A percentile compares a stretch with the other conserved stretches of the same genome.
Evolutionary conservation across 2,888 invertebrate genomes (phyloP).

Genomic region (Cryptosula pallasiana): DNA sequence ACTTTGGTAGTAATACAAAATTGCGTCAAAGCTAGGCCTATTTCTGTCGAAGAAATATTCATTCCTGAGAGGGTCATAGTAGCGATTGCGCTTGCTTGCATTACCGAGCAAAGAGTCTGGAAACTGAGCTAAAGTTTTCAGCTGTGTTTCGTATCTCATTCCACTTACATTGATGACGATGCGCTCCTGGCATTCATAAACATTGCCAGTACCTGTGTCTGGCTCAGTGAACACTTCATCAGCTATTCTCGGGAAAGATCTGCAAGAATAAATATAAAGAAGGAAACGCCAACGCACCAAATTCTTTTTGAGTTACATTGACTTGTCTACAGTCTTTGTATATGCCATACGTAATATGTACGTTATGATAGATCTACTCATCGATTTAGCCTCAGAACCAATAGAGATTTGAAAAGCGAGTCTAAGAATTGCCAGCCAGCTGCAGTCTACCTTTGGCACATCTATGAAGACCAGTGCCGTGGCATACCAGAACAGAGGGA

Average conservation of each 20-base stretch:
- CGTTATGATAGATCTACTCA: too few relatives aligned
- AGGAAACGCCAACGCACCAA: too few relatives aligned
- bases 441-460: too few relatives aligned
- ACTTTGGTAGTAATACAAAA: slow-evolving; percentile 90
- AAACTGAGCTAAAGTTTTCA: slow-evolving; percentile 95
- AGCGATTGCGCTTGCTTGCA: slow-evolving; percentile 73
- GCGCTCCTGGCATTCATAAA: slow-evolving; percentile 36
- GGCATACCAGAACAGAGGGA: too few relatives aligned
- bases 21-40: slow-evolving; percentile 98
- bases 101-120: slow-evolving; percentile 94
- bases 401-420: too few relatives aligned
- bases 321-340: too few relatives aligned
- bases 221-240: background rate
- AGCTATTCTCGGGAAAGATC: background rate
- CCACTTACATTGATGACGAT: slow-evolving; percentile 66
- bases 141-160: slow-evolving; percentile 95
- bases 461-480: too few relatives aligned
- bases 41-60: slow-evolving; percentile 97
- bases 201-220: slow-evolving; percentile 8
- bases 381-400: too few relatives aligned
- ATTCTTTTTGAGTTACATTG: too few relatives aligned
- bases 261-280: too few relatives aligned
- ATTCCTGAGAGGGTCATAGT: slow-evolving; percentile 91
- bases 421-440: too few relatives aligned
- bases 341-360: too few relatives aligned